Evolutionary conservation across 2,888 invertebrate genomes (phyloP), one percentile per base, ranked within the genome.

Genomic region (Himalopsyche japonica): DNA sequence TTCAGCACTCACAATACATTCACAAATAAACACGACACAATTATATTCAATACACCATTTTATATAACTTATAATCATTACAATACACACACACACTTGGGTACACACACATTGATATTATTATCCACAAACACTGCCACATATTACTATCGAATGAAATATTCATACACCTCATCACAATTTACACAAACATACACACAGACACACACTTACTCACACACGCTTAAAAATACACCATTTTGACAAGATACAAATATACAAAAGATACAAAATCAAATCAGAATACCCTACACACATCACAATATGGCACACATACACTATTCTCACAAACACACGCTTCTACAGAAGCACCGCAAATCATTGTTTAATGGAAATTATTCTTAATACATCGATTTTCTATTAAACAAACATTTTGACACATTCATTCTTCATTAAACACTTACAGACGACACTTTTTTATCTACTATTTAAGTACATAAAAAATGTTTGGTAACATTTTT

Each of bases 321-420:
- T 20, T 1, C 7, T 4, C 20, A 78, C 78, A n/a, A 3, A 43
- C 43, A 43, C 4, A 43, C 43, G 15, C 43, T 15, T 15, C 43
- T 43, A 15, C 15, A 43, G 12, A 15, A 43, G 1, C 15, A 43
- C 43, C 15, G 15, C 15, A 43, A 43, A 43, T 15, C 15, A 43
- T 43, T 43, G 12, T 43, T 43, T 43, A 15, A 43, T 15, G 43
- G 15, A 15, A 43, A 30, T 34, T 43, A 43, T 24, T 20, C n/a
- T 20, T 37, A 24, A 34, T 24, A 78, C 78, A 78, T 24, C 30
- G 32, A 1, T 2, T 15, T n/a, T 37, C 6, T 37, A 37, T 37
- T 3, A 37, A 27, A 78, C 24, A 78, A 34, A 86, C 79, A 82
- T 78, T 85, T 49, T 34, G 37, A 57, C 82, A 82, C 78, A 79